Conservation (phyloP, 2,113 vertebrate species). For the Lynx canadensis region DNA sequence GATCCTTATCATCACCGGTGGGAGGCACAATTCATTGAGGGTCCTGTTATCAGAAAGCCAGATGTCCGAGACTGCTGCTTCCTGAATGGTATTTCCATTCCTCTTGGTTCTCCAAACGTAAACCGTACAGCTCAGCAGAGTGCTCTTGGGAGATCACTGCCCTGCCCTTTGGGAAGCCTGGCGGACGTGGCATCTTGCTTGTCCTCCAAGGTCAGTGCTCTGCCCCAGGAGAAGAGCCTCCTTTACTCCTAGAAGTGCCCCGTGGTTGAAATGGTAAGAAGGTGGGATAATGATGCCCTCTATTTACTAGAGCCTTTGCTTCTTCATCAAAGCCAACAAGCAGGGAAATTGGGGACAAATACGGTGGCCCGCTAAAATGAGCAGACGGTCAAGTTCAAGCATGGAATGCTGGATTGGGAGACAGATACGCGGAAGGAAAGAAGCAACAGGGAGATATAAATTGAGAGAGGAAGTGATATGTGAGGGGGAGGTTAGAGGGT, state of each 20-base stretch:
- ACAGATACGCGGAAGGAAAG: neutral
- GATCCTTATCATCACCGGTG: neutral
- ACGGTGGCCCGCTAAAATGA: neutral
- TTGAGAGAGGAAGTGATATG: neutral
- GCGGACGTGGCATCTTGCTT: neutral
- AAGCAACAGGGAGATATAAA: neutral
- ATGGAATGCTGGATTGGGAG: neutral
- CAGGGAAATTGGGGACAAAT: neutral
- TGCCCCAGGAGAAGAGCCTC: neutral
- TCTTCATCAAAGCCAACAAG: neutral
- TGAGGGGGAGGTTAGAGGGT: neutral
- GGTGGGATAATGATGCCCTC: neutral
- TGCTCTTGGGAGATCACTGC: constrained; percentile 11
- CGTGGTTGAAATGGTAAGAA: constrained; percentile 45
- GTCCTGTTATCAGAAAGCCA: constrained; percentile 45
- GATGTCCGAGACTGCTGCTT: constrained; percentile 12
- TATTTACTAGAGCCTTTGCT: neutral
- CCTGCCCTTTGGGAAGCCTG: neutral
- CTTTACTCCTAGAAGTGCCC: neutral
- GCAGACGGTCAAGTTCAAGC: neutral
- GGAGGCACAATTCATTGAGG: neutral
- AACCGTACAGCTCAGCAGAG: neutral
- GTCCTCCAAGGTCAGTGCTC: neutral
- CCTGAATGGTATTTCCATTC: constrained; percentile 14
- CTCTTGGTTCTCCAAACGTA: constrained; percentile 30